phyloP scores from a whole-genome alignment of 2,888 invertebrate species.

The Cerastis leucographa region DNA sequence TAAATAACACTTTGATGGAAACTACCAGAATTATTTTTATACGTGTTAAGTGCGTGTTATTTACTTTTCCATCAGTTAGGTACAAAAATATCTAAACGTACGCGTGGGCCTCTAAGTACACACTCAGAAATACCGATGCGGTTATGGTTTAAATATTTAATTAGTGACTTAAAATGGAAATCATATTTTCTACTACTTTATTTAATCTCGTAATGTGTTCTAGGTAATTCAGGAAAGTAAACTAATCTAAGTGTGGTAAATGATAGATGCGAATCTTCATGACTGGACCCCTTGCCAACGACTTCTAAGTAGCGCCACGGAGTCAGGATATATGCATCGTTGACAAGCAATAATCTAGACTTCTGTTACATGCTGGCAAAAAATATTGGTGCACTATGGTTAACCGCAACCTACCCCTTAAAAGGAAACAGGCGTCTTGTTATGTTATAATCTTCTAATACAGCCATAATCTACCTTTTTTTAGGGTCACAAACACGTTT shows the following conservation, averaged over 20 bases:
- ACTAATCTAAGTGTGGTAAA: neutral
- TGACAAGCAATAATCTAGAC: neutral
- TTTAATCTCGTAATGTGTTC: neutral
- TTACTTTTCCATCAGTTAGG: conserved; percentile 1
- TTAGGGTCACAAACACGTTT: too few species aligned
- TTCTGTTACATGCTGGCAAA: neutral
- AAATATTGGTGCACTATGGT: neutral
- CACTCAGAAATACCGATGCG: neutral
- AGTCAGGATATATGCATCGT: neutral
- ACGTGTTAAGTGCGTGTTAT: conserved; percentile 35
- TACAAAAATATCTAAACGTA: conserved; percentile 22
- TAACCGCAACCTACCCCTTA: neutral
- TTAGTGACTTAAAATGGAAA: neutral
- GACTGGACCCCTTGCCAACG: neutral
- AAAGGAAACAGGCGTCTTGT: neutral
- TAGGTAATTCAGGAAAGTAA: neutral
- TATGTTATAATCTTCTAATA: neutral
- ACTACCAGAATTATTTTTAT: conserved; percentile 47
- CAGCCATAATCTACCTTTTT: too few species aligned
- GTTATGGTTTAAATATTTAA: neutral
- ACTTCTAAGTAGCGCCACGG: neutral
- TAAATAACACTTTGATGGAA: conserved; percentile 24
- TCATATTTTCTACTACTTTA: neutral
- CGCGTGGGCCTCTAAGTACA: conserved; percentile 5
- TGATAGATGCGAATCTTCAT: neutral